These are phyloP conservation scores for Drosophila biarmipes DNA, from an alignment of 1,140 invertebrate genomes.

Conservation along the genomic window DNA sequence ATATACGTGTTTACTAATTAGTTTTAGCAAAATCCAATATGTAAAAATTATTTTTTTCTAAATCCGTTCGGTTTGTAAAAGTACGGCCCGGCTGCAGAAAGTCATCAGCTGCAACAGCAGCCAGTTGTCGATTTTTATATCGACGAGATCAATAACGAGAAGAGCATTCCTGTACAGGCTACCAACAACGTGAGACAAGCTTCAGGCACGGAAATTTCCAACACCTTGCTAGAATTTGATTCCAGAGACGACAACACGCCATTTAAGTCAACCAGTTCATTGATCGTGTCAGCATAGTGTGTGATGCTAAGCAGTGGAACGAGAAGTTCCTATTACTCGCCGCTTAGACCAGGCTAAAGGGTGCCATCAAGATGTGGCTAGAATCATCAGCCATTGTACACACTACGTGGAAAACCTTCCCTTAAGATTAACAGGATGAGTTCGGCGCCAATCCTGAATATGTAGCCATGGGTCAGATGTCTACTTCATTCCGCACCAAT, in stretches of 20 bases:
- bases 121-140: too few relatives aligned
- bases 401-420: background rate
- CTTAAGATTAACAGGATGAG: background rate
- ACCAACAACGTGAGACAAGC: too few relatives aligned
- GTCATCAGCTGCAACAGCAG: too few relatives aligned
- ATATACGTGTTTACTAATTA: too few relatives aligned
- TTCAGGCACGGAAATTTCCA: background rate
- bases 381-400: background rate
- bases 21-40: too few relatives aligned
- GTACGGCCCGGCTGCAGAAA: too few relatives aligned
- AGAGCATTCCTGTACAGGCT: too few relatives aligned
- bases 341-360: background rate
- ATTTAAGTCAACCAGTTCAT: background rate
- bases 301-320: conserved; percentile 5
- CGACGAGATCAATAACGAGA: too few relatives aligned
- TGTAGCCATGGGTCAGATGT: too few relatives aligned
- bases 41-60: too few relatives aligned
- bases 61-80: too few relatives aligned
- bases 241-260: background rate
- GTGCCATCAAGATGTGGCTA: background rate
- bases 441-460: background rate
- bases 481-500: too few relatives aligned
- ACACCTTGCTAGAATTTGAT: background rate
- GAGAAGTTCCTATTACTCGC: background rate
- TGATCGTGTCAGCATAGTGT: conserved; percentile 3